Percentiles rank a stretch among this genome's conserved stretches.
Evolutionary conservation across 2,888 invertebrate species (phyloP).

Genomic region (Dichetophora obliterata): DNA sequence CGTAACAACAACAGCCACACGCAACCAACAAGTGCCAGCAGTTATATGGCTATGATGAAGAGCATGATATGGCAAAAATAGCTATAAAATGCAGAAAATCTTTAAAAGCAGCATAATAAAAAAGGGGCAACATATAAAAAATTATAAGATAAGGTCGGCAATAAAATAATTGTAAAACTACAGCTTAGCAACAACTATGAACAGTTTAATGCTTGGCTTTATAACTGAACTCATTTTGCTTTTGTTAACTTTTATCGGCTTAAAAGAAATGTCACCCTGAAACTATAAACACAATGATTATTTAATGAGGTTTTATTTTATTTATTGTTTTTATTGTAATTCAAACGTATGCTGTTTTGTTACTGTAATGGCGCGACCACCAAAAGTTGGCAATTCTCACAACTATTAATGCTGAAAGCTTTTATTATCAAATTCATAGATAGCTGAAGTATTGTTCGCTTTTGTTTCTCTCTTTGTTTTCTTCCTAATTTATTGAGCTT

Average conservation of each 20-base stretch:
- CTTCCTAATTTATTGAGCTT: no score
- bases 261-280: neutral
- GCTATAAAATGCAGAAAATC: neutral
- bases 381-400: constrained; percentile 14
- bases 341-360: neutral
- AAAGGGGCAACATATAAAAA: no score
- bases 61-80: neutral
- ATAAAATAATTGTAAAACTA: neutral
- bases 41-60: neutral
- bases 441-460: no score
- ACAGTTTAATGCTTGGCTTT: no score
- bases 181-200: neutral
- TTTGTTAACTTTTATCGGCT: neutral
- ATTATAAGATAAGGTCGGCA: no score
- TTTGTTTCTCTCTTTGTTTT: no score
- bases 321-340: neutral
- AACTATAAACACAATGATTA: neutral
- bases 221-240: no score
- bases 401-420: constrained; percentile 14
- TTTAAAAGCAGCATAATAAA: neutral
- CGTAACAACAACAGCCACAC: neutral
- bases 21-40: neutral
- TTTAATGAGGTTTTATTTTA: constrained; percentile 1
- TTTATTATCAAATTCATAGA: constrained; percentile 6
- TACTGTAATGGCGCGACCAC: neutral